phyloP scores from a whole-genome alignment of 2,888 invertebrate genomes.

The Merodon equestris region DNA sequence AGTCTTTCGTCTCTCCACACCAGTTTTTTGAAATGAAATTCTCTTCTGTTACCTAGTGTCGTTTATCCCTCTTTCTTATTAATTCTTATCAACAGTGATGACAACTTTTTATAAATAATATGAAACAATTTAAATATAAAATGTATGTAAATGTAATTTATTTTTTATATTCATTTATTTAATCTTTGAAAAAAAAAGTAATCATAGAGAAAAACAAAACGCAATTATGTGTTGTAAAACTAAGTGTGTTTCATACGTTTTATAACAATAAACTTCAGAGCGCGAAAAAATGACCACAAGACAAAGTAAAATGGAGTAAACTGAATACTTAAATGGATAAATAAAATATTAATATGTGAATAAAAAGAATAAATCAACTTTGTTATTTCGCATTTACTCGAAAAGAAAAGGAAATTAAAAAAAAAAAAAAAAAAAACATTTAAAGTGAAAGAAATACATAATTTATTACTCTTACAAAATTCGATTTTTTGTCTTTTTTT shows the following conservation, averaged over 20 bases:
- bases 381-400: slow-evolving; percentile 61
- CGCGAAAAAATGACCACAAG: slow-evolving; percentile 37
- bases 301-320: slow-evolving; percentile 15
- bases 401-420: slow-evolving; percentile 60
- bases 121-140: slow-evolving; percentile 31
- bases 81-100: slow-evolving; percentile 58
- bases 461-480: slow-evolving; percentile 64
- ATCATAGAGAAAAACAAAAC: slow-evolving; percentile 3
- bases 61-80: slow-evolving; percentile 45
- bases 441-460: slow-evolving; percentile 52
- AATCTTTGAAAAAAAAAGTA: slow-evolving; percentile 40
- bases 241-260: slow-evolving; percentile 55
- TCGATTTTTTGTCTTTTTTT: neutral
- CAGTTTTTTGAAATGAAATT: neutral
- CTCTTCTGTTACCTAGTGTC: slow-evolving; percentile 14
- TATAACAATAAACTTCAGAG: slow-evolving; percentile 31
- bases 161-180: slow-evolving; percentile 68
- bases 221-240: slow-evolving; percentile 50
- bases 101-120: slow-evolving; percentile 17
- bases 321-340: slow-evolving; percentile 21
- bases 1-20: slow-evolving; percentile 35
- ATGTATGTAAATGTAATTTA: slow-evolving; percentile 63
- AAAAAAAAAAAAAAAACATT: slow-evolving; percentile 26
- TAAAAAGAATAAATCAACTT: slow-evolving; percentile 31
- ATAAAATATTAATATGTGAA: slow-evolving; percentile 24